Evolutionary conservation across 2,797 vertebrate genomes (phyloP).

Genomic region (Pangasius djambal): DNA sequence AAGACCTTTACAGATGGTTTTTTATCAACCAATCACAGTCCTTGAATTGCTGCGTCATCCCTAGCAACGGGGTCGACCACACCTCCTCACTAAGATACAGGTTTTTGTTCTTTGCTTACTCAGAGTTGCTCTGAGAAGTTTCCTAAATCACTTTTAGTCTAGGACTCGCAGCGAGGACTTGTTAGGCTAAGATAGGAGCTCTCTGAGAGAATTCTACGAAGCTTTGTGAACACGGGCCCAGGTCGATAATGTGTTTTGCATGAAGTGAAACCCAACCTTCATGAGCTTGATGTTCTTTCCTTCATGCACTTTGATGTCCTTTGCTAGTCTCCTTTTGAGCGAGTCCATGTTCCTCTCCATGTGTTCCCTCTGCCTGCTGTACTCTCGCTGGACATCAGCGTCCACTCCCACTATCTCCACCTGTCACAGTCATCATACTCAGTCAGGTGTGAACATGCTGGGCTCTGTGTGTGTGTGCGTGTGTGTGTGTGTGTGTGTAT

Average conservation of each 20-base stretch:
- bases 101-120: no score
- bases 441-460: not conserved
- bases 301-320: slow-evolving; percentile 78
- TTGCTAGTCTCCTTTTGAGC: slow-evolving; percentile 79
- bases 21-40: no score
- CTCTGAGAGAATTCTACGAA: no score
- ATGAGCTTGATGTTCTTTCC: slow-evolving; percentile 79
- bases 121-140: no score
- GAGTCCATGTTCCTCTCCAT: slow-evolving; percentile 81
- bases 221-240: not conserved
- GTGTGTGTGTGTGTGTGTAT: not conserved
- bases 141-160: no score
- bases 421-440: slow-evolving; percentile 63
- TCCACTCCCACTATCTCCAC: slow-evolving; percentile 75
- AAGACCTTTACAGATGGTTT: no score
- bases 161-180: no score
- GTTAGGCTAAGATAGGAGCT: no score
- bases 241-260: not conserved
- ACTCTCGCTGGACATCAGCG: slow-evolving; percentile 76
- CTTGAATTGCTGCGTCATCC: no score
- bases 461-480: not conserved
- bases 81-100: no score
- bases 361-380: slow-evolving; percentile 76
- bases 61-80: no score
- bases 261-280: slow-evolving; percentile 73